Evolutionary conservation across 92 coral and sea anemone species (phyloP).

Genomic region (Zoanthus sansibaricus): DNA sequence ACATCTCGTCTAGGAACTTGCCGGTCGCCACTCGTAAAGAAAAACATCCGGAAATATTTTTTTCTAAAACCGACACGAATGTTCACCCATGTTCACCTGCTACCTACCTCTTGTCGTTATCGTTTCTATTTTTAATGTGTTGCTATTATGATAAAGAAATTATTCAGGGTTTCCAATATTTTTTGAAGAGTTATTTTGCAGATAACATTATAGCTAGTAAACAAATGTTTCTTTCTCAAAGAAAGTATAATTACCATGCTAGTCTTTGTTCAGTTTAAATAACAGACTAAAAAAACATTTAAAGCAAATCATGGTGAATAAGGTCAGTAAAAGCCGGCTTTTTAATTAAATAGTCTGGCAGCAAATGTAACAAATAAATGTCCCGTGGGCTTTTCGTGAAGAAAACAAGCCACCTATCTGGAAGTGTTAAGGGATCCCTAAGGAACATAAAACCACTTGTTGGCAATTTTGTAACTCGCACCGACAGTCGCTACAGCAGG

Average conservation of each 20-base stretch:
- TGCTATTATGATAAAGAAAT: slow-evolving; percentile 26
- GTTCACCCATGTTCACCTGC: slow-evolving; percentile 17
- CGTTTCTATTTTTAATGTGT: slow-evolving; percentile 31
- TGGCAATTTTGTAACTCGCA: too few species aligned
- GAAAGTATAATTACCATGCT: background rate
- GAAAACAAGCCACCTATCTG: too few species aligned
- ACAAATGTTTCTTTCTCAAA: slow-evolving; percentile 4
- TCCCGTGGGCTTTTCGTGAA: too few species aligned
- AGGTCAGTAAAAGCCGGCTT: too few species aligned
- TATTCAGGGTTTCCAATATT: background rate
- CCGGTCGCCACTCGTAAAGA: background rate
- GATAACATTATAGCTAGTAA: slow-evolving; percentile 12
- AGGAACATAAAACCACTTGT: too few species aligned
- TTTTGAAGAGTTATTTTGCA: slow-evolving; percentile 2
- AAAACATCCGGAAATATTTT: slow-evolving; percentile 39
- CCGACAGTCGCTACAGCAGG: too few species aligned
- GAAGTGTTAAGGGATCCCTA: too few species aligned
- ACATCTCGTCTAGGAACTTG: slow-evolving; percentile 1
- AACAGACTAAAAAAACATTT: too few species aligned
- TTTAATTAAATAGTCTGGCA: too few species aligned
- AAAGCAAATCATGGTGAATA: too few species aligned
- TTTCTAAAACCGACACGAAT: slow-evolving; percentile 3
- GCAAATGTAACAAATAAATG: too few species aligned
- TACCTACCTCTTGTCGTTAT: slow-evolving; percentile 7
- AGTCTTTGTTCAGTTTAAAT: background rate